Base-by-base conservation (phyloP, 1,140 invertebrate species). In the Lucilia sericata region DNA sequence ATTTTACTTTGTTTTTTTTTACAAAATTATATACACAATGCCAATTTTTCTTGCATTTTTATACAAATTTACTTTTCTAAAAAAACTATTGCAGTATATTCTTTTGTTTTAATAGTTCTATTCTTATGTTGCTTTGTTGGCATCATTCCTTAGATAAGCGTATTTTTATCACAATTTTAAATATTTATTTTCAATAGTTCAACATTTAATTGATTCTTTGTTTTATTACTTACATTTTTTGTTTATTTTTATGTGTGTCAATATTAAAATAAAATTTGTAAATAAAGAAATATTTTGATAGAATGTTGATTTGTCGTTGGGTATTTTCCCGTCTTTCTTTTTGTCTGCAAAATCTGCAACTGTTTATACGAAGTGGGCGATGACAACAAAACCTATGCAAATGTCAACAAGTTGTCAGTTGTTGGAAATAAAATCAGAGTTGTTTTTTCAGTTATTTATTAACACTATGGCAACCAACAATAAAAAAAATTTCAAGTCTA, bases 61-160 rank as follows among this genome's bases (percentile, higher is more conserved):
- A 2, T 30, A 30, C 25, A 30, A 55, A 17, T 21, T 70, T 21
- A 25, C 21, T 70, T 70, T 70, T 70, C 21, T 17, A 17, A 60
- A 30, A 30, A 30, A 14, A 17, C 51, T 60, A n/a, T 60, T n/a
- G 51, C 13, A 12, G 2, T 12, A 60, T 60, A 14, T 14, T n/a
- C 51, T 21, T 70, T 21, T 70, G 19, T 70, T 70, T n/a, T 10
- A 55, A 55, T 4, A 70, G 19, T 70, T 70, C n/a, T 70, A n/a
- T 70, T 70, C n/a, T 70, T 5, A 55, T 70, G n/a, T 70, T 70
- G 65, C 65, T 70, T 70, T 70, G 65, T 70, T 70, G 65, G 65
- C 65, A 70, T 21, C n/a, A 21, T 21, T n/a, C 55, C 1, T 60
- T 70, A 21, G 65, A 70, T 21, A 19, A 70, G 65, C 21, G 21